A percentile compares a stretch with the other conserved stretches of the same genome.
Evolutionary conservation across 2,888 invertebrate genomes (phyloP).

Genomic region (Yponomeuta evonymella): DNA sequence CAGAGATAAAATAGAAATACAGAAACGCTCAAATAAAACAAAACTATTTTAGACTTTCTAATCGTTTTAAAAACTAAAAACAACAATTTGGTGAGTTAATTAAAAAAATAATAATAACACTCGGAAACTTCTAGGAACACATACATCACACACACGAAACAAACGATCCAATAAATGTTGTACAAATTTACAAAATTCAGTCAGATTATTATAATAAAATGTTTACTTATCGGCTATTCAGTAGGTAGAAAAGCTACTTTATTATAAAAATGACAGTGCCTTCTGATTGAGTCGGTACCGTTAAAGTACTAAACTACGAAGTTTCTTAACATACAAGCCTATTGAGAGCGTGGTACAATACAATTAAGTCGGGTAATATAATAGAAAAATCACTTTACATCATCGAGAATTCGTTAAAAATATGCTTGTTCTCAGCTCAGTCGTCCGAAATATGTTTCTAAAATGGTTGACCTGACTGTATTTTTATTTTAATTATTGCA

Average conservation of each 20-base stretch:
- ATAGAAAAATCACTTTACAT: constrained; percentile 68
- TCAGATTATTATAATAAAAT: constrained; percentile 34
- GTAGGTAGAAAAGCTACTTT: constrained; percentile 70
- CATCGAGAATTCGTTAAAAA: constrained; percentile 52
- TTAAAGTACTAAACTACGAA: constrained; percentile 56
- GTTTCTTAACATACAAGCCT: constrained; percentile 47
- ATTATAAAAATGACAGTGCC: constrained; percentile 29
- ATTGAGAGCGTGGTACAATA: constrained; percentile 36
- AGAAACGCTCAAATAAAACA: constrained; percentile 17
- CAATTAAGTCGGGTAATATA: constrained; percentile 49
- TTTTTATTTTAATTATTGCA: neutral
- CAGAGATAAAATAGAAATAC: constrained; percentile 60
- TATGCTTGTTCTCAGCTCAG: constrained; percentile 7
- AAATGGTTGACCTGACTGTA: neutral
- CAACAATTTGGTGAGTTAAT: constrained; percentile 66
- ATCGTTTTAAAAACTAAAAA: constrained; percentile 41
- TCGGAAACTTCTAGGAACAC: constrained; percentile 65
- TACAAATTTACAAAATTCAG: constrained; percentile 47
- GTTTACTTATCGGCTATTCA: constrained; percentile 33
- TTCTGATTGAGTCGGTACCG: constrained; percentile 42
- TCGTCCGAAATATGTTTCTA: neutral
- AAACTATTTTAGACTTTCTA: neutral
- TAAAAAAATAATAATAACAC: constrained; percentile 34
- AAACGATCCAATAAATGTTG: constrained; percentile 28
- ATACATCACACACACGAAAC: constrained; percentile 37